Evolutionary conservation across 2,888 invertebrate genomes (phyloP).

Genomic region (Leucophenga maculata): DNA sequence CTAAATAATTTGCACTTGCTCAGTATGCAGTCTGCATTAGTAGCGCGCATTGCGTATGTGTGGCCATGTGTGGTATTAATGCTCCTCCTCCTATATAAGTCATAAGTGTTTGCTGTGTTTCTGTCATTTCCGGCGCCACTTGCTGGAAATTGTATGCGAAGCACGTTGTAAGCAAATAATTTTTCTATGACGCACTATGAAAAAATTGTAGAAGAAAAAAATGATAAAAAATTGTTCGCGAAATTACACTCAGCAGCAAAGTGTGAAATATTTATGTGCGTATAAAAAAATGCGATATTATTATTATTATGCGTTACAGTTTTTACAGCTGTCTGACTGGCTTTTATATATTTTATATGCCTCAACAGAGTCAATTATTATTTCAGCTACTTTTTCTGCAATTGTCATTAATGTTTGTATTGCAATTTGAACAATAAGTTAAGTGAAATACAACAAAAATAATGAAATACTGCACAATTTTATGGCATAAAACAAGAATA

Average conservation of each 20-base stretch:
- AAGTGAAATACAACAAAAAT: no score
- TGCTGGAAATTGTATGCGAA: constrained; percentile 36
- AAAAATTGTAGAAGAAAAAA: constrained; percentile 4
- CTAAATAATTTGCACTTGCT: constrained; percentile 17
- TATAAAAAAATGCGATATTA: no score
- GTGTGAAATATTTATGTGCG: background rate
- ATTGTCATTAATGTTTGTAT: no score
- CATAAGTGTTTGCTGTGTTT: background rate
- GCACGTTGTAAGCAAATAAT: constrained; percentile 43
- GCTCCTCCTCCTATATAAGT: background rate
- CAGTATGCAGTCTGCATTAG: constrained; percentile 8
- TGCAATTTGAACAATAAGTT: no score
- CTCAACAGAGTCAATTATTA: no score
- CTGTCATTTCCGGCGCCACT: constrained; percentile 10
- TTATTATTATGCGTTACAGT: no score
- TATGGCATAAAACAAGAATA: no score
- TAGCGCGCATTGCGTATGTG: background rate
- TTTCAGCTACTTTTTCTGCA: no score
- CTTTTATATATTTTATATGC: no score
- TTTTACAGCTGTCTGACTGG: no score
- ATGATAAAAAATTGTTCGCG: background rate
- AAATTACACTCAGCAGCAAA: constrained; percentile 17
- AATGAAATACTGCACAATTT: no score
- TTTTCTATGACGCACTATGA: constrained; percentile 29
- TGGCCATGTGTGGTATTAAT: background rate